Evolutionary conservation across 1,140 invertebrate species (phyloP).

Genomic region (Trachelipus rathkii): DNA sequence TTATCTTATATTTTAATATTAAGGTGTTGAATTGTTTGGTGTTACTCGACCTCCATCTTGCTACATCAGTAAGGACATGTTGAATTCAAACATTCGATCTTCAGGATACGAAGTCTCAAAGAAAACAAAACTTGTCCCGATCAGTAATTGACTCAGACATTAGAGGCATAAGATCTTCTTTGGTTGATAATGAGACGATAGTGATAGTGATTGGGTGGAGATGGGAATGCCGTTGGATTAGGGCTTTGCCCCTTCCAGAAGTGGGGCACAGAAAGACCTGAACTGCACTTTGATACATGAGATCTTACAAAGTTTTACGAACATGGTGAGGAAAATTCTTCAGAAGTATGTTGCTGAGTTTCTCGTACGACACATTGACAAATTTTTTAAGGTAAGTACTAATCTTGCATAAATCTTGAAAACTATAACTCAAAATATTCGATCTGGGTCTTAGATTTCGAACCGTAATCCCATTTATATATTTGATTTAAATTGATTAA

Average conservation of each 20-base stretch:
- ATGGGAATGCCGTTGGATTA: slow-evolving; percentile 58
- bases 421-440: too few species aligned
- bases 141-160: not conserved
- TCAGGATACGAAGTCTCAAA: slow-evolving; percentile 10
- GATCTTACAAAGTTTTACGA: slow-evolving; percentile 65
- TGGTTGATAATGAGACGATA: slow-evolving; percentile 27
- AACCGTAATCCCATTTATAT: too few species aligned
- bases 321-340: slow-evolving; percentile 20
- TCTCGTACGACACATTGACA: slow-evolving; percentile 45
- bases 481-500: too few species aligned
- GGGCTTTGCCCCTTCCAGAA: slow-evolving; percentile 64
- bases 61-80: too few species aligned
- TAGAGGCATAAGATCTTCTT: not conserved
- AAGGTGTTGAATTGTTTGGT: too few species aligned
- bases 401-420: not conserved
- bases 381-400: slow-evolving; percentile 37
- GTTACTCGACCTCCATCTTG: too few species aligned
- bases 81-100: not conserved
- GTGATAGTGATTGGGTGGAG: slow-evolving; percentile 46
- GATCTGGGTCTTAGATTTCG: too few species aligned
- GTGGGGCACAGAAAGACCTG: slow-evolving; percentile 61
- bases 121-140: not conserved
- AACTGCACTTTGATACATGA: slow-evolving; percentile 77
- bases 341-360: slow-evolving; percentile 22
- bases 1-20: too few species aligned